Percentiles rank a stretch among this genome's conserved stretches.
Evolutionary conservation across 2,113 vertebrate species (phyloP).

Genomic region (Reinhardtius hippoglossoides): DNA sequence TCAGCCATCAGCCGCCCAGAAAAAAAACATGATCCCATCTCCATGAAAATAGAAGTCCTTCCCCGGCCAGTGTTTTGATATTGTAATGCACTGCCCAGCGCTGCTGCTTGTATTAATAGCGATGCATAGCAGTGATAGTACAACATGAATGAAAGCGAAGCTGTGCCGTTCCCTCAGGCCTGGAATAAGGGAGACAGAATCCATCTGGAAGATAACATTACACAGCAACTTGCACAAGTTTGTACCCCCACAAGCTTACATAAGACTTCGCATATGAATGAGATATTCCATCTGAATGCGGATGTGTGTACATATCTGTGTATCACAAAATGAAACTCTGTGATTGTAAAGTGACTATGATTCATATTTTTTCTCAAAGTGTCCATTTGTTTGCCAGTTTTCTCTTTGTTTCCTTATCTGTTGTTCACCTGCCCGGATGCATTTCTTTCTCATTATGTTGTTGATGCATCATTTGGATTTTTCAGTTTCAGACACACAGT

Average conservation of each 20-base stretch:
- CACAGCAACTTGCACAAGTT: slow-evolving; percentile 68
- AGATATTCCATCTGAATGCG: slow-evolving; percentile 46
- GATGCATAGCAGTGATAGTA: slow-evolving; percentile 73
- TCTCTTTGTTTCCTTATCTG: slow-evolving; percentile 7
- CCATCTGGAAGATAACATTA: slow-evolving; percentile 78
- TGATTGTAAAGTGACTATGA: slow-evolving; percentile 23
- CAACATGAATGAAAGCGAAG: slow-evolving; percentile 74
- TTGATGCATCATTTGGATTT: background rate
- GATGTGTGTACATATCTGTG: slow-evolving; percentile 1
- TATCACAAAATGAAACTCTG: slow-evolving; percentile 31
- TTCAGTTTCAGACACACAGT: background rate
- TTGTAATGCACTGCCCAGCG: slow-evolving; percentile 62
- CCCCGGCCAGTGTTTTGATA: slow-evolving; percentile 69
- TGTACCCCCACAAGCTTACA: slow-evolving; percentile 71
- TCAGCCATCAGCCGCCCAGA: slow-evolving; percentile 58
- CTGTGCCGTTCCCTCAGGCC: slow-evolving; percentile 61
- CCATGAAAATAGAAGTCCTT: slow-evolving; percentile 63
- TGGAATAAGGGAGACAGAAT: slow-evolving; percentile 69
- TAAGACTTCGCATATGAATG: slow-evolving; percentile 69
- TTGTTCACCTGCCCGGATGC: background rate
- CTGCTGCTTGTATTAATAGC: slow-evolving; percentile 72
- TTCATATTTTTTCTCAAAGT: slow-evolving; percentile 9
- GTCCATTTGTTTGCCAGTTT: background rate
- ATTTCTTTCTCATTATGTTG: slow-evolving; percentile 18
- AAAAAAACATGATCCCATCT: slow-evolving; percentile 58